Conservation (phyloP, 2,888 invertebrate genomes). For the Oscheius sp. region DNA sequence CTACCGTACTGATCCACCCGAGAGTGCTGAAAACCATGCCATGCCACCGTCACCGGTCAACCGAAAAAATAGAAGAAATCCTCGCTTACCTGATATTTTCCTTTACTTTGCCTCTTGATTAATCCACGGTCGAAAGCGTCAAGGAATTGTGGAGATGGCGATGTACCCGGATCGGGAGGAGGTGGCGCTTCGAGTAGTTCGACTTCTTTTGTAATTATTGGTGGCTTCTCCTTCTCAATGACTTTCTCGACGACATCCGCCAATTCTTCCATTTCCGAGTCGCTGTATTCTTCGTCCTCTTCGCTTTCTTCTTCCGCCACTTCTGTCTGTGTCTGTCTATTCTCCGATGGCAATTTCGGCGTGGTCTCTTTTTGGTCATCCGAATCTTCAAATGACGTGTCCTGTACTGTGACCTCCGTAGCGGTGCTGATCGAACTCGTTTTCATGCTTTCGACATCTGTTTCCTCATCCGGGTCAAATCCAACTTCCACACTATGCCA, state of each 20-base stretch:
- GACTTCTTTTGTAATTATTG: slow-evolving; percentile 30
- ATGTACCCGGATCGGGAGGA: slow-evolving; percentile 51
- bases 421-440: slow-evolving; percentile 51
- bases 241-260: slow-evolving; percentile 69
- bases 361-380: slow-evolving; percentile 42
- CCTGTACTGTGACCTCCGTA: slow-evolving; percentile 59
- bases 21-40: slow-evolving; percentile 43
- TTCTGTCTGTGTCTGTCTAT: slow-evolving; percentile 20
- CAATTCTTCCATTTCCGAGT: slow-evolving; percentile 71
- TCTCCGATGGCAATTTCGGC: slow-evolving; percentile 16
- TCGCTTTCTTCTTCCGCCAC: slow-evolving; percentile 57
- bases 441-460: slow-evolving; percentile 54
- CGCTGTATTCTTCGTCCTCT: slow-evolving; percentile 69
- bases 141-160: slow-evolving; percentile 57
- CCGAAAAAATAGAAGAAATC: too few species aligned
- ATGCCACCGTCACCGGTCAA: slow-evolving; percentile 34
- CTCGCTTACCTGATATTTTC: slow-evolving; percentile 71
- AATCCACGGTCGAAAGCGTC: slow-evolving; percentile 70
- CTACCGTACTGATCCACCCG: slow-evolving; percentile 67
- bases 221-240: slow-evolving; percentile 42
- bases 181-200: slow-evolving; percentile 49
- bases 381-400: slow-evolving; percentile 55
- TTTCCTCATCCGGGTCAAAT: slow-evolving; percentile 64
- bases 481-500: slow-evolving; percentile 69
- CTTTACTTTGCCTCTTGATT: slow-evolving; percentile 71